Evolutionary conservation across 2,888 invertebrate species (phyloP), one percentile per base, ranked within the genome.

Genomic region (Masnerella sp.): DNA sequence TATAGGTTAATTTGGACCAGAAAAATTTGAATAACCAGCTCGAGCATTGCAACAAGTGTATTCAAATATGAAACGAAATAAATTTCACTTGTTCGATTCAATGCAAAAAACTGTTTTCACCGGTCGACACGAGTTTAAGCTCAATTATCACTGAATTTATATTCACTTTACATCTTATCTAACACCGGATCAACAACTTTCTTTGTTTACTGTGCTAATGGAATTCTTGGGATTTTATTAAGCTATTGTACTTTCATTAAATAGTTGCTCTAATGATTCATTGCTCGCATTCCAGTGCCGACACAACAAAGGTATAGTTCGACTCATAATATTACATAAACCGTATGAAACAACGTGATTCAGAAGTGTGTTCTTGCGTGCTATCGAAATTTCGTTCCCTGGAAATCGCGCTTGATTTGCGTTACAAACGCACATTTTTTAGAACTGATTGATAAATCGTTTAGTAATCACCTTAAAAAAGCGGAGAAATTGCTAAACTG

Each of bases 311-410:
- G n/a, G n/a, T n/a, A n/a, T n/a, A n/a, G n/a, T n/a, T n/a, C n/a
- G n/a, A n/a, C n/a, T n/a, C n/a, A n/a, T n/a, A n/a, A n/a, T 52
- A 43, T 68, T 68, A 61, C 42, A 52, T 67, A 68, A 68, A 45
- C 15, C 17, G 52, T 11, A 59, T 18, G 18, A 32, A 25, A 1
- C n/a, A n/a, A 0, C n/a, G 14, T 7, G 8, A 56, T 49, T 43
- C 28, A 56, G 17, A 67, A 58, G 49, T 51, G 36, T 36, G 40
- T 49, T 58, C 14, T 52, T 43, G 28, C 18, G 43, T 34, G 36
- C 5, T 40, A 45, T 42, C 56, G 15, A 30, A 42, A 22, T 51
- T 62, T 51, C 17, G 51, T 22, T 22, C 7, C 3, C 22, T 22
- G 4, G 22, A 22, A 22, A 22, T 5, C 22, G 22, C 22, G 7